A percentile compares a stretch with the other conserved stretches of the same genome.
These are phyloP conservation scores for Bergia sp. DNA, from an alignment of 92 coral and sea anemone species.

Conservation along the genomic window DNA sequence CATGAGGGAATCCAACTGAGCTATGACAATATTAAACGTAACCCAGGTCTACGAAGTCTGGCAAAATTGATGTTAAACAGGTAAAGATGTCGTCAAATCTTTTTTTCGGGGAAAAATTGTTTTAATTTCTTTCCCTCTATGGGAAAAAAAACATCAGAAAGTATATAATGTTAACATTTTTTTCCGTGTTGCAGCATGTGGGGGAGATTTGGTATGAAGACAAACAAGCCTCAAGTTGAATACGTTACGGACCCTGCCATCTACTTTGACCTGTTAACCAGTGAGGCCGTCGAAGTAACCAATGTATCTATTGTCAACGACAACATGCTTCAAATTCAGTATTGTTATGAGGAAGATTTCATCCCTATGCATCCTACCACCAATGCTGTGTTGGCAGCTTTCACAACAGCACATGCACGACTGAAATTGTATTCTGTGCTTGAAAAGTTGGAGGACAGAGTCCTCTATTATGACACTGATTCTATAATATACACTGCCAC, in stretches of 20 bases:
- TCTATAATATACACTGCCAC: constrained; percentile 15
- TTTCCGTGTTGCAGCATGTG: constrained; percentile 32
- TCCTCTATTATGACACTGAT: constrained; percentile 52
- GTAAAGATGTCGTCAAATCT: neutral
- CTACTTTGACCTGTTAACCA: constrained; percentile 49
- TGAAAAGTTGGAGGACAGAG: neutral
- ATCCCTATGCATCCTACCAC: constrained; percentile 27
- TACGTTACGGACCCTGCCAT: constrained; percentile 50
- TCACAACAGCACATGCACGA: constrained; percentile 48
- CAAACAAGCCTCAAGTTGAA: constrained; percentile 58
- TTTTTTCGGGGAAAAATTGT: too few relatives aligned
- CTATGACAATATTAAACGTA: neutral
- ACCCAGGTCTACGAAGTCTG: constrained; percentile 26
- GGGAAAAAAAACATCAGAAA: neutral
- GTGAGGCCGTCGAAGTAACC: constrained; percentile 40
- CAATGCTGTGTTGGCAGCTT: constrained; percentile 52
- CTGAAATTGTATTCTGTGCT: constrained; percentile 27
- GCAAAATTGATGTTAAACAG: constrained; percentile 41
- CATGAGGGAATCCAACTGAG: constrained; percentile 39
- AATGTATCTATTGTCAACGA: constrained; percentile 54
- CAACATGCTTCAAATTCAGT: constrained; percentile 35
- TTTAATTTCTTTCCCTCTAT: too few relatives aligned
- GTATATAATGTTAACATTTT: neutral
- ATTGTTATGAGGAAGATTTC: constrained; percentile 37
- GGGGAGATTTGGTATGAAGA: constrained; percentile 61